Percentiles rank a stretch among this genome's conserved stretches.
These are phyloP conservation scores for Leptestheria dahalacensis DNA, from an alignment of 1,140 invertebrate species.

Conservation along the genomic window DNA sequence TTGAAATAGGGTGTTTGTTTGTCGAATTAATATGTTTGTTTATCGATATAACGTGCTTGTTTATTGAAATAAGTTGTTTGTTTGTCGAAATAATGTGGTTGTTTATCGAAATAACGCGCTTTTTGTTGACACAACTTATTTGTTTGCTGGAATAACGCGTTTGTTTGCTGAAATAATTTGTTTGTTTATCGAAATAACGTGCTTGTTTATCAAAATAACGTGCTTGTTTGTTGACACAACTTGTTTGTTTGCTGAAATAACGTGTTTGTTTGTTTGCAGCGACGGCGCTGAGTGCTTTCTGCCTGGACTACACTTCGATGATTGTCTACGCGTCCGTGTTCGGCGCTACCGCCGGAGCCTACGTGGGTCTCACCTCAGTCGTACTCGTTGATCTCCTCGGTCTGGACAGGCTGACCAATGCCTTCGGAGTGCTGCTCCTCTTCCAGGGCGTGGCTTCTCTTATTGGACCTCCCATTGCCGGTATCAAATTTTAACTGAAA, in stretches of 20 bases:
- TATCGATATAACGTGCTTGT: too few species aligned
- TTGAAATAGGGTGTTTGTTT: too few species aligned
- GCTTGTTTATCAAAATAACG: too few species aligned
- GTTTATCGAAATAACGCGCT: too few species aligned
- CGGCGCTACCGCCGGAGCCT: conserved; percentile 79
- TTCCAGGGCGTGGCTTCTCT: conserved; percentile 85
- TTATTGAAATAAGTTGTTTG: too few species aligned
- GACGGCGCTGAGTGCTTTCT: conserved; percentile 58
- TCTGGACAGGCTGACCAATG: conserved; percentile 74
- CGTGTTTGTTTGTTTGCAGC: conserved; percentile 42
- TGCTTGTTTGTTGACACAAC: too few species aligned
- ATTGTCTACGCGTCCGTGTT: conserved; percentile 63
- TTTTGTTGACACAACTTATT: too few species aligned
- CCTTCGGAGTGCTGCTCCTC: conserved; percentile 75
- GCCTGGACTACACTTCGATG: conserved; percentile 47
- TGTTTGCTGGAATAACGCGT: too few species aligned
- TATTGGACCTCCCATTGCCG: conserved; percentile 72
- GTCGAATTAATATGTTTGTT: too few species aligned
- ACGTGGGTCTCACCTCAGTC: conserved; percentile 81
- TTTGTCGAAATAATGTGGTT: too few species aligned
- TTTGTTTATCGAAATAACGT: conserved; percentile 27
- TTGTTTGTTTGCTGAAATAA: too few species aligned
- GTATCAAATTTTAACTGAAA: conserved; percentile 37
- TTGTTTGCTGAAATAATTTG: conserved; percentile 18
- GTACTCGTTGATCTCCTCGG: conserved; percentile 74